Conservation (phyloP, 2,888 invertebrate genomes). For the Eristalis tenax region DNA sequence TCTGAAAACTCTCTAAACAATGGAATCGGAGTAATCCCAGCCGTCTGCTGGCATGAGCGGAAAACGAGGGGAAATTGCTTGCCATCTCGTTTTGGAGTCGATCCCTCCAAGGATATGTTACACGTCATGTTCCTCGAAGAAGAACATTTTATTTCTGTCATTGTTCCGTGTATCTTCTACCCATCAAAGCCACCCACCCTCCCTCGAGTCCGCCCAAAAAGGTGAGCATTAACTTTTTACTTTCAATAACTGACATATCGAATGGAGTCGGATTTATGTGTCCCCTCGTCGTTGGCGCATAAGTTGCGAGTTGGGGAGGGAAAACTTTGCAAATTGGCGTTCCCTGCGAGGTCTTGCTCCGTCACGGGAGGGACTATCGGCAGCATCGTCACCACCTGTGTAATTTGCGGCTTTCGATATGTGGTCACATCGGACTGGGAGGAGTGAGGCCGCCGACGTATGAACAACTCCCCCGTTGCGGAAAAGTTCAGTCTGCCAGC, state of each 20-base stretch:
- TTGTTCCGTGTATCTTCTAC: slow-evolving; percentile 28
- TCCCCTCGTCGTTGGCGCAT: background rate
- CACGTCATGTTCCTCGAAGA: slow-evolving; percentile 34
- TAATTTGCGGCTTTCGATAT: slow-evolving; percentile 66
- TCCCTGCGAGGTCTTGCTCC: background rate
- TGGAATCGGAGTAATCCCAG: background rate
- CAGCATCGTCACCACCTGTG: slow-evolving; percentile 41
- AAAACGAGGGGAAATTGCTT: slow-evolving; percentile 62
- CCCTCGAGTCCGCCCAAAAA: background rate
- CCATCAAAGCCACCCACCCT: background rate
- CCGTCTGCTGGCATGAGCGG: background rate
- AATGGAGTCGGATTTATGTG: slow-evolving; percentile 32
- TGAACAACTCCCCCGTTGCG: slow-evolving; percentile 21
- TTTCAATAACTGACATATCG: slow-evolving; percentile 58
- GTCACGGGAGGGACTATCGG: background rate
- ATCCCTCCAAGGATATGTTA: slow-evolving; percentile 50
- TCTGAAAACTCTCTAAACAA: slow-evolving; percentile 3
- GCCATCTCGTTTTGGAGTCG: slow-evolving; percentile 43
- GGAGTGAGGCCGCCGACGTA: too few relatives aligned
- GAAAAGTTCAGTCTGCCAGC: background rate
- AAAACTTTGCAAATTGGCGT: slow-evolving; percentile 51
- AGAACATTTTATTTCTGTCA: slow-evolving; percentile 45
- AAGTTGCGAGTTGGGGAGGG: background rate
- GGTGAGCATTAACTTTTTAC: slow-evolving; percentile 42
- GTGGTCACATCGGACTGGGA: slow-evolving; percentile 55